Conservation (phyloP, 2,888 invertebrate genomes). For the Erebia epiphron region DNA sequence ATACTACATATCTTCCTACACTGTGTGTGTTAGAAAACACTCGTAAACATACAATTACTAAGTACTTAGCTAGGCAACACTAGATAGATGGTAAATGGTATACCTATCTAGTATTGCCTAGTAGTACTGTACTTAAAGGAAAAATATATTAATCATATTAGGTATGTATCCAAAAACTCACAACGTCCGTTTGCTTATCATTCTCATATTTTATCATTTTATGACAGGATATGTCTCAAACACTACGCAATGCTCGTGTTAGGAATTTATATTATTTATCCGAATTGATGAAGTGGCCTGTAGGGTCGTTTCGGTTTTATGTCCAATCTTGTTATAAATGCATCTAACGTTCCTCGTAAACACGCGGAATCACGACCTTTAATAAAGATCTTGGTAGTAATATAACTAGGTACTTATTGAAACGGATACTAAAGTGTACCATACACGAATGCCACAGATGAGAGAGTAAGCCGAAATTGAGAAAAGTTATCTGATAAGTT, state of each 20-base stretch:
- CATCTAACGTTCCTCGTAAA: conserved; percentile 29
- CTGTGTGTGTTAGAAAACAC: too few species aligned
- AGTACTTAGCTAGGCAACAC: not conserved
- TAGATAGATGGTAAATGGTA: too few species aligned
- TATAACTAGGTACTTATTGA: conserved; percentile 14
- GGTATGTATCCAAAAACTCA: not conserved
- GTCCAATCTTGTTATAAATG: conserved; percentile 34
- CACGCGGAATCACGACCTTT: conserved; percentile 22
- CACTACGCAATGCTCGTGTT: conserved; percentile 25
- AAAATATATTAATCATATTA: too few species aligned
- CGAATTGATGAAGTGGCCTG: conserved; percentile 32
- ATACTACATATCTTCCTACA: too few species aligned
- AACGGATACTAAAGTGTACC: conserved; percentile 13
- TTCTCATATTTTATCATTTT: conserved; percentile 29
- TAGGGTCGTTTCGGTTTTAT: conserved; percentile 33
- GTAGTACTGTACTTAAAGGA: too few species aligned
- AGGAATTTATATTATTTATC: conserved; percentile 45
- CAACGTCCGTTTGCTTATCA: not conserved
- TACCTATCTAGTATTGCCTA: too few species aligned
- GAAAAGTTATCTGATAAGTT: not conserved
- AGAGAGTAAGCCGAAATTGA: not conserved
- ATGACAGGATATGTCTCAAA: conserved; percentile 37
- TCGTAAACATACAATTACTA: not conserved
- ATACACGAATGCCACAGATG: not conserved
- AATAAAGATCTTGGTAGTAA: conserved; percentile 24